These are phyloP conservation scores for mouse (Mus musculus) DNA, from an alignment of 2,113 vertebrate genomes.

Conservation along the genomic window GRCm39 chr17:31788501-31789000, in stretches of 20 bases:
- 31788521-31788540: neutral
- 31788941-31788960: neutral
- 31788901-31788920: constrained; percentile 46
- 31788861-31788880: neutral
- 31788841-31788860: constrained; percentile 51
- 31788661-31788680: neutral
- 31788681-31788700: neutral
- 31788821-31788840: constrained; percentile 25
- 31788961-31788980: accelerated
- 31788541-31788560: neutral
- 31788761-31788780: too few species aligned
- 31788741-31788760: neutral
- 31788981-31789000: neutral
- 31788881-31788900: constrained; percentile 56
- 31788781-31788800: neutral
- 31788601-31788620: too few species aligned
- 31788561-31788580: neutral
- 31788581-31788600: too few species aligned
- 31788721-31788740: neutral
- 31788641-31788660: neutral
- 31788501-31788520: neutral
- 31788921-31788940: neutral
- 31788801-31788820: neutral
- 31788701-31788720: neutral
- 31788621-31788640: neutral